Evolutionary conservation across 2,113 vertebrate species (phyloP).

Genomic region (Geothlypis trichas): DNA sequence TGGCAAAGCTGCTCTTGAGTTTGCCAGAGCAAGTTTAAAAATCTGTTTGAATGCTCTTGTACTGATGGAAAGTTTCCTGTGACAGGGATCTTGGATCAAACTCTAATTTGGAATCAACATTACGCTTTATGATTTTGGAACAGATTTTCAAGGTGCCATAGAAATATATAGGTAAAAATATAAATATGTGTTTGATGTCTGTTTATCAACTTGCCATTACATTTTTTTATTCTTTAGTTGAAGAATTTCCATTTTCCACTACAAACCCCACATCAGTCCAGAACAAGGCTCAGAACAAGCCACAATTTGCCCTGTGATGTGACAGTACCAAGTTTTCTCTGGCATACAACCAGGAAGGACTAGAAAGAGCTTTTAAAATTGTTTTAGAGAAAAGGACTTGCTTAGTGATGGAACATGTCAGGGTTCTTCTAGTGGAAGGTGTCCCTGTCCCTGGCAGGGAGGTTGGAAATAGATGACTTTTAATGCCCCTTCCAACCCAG

Average conservation of each 20-base stretch:
- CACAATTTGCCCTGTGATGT: not conserved
- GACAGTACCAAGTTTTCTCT: not conserved
- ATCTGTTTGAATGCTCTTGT: not conserved
- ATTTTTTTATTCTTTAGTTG: not conserved
- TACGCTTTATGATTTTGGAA: not conserved
- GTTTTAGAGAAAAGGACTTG: not conserved
- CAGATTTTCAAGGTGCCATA: not conserved
- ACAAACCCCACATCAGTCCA: not conserved
- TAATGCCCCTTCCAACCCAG: not conserved
- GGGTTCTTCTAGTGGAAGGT: not conserved
- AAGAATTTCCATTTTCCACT: not conserved
- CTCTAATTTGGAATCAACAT: not conserved
- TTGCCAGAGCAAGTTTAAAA: not conserved
- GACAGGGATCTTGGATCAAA: not conserved
- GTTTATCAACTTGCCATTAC: not conserved
- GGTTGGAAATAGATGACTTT: not conserved
- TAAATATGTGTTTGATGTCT: not conserved
- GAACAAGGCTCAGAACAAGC: not conserved
- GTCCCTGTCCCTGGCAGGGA: not conserved
- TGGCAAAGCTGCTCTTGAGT: not conserved
- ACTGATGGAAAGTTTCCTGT: not conserved
- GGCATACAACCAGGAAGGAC: not conserved
- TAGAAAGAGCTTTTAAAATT: not conserved
- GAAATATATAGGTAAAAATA: not conserved
- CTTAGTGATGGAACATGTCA: not conserved